Evolutionary conservation across 2,797 vertebrate species (phyloP).

Genomic region (Lophotriccus pileatus): DNA sequence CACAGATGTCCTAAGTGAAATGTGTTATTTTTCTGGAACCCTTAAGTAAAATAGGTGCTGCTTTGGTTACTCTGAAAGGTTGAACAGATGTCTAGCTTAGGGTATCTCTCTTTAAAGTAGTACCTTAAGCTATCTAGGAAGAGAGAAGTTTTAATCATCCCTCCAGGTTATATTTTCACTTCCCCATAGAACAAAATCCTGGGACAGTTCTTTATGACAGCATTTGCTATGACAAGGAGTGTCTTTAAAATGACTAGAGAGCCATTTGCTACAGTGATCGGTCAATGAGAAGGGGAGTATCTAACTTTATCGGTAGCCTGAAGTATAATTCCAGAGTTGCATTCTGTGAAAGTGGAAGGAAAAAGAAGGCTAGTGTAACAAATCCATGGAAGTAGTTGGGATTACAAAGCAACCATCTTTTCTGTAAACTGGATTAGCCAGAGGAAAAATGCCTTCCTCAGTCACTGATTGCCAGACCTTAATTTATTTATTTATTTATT

Average conservation of each 20-base stretch:
- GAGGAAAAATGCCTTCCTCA: constrained; percentile 25
- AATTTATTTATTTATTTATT: not conserved
- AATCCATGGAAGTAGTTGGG: not conserved
- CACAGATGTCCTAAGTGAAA: not conserved
- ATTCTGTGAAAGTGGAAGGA: not conserved
- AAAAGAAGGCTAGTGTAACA: not conserved
- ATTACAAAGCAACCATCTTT: not conserved
- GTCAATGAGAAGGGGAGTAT: not conserved
- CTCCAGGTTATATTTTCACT: not conserved
- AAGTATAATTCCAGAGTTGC: not conserved
- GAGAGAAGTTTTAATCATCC: not conserved
- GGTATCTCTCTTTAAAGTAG: not conserved
- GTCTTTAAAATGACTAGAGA: not conserved
- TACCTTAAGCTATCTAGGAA: not conserved
- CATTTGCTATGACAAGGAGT: not conserved
- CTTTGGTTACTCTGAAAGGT: not conserved
- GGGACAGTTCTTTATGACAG: not conserved
- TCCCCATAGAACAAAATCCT: not conserved
- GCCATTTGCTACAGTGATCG: not conserved
- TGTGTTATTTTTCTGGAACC: not conserved
- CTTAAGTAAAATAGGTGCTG: not conserved
- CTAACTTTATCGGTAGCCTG: not conserved
- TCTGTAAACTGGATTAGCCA: constrained; percentile 18
- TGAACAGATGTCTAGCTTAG: not conserved
- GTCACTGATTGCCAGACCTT: not conserved